A percentile compares a stretch with the other conserved stretches of the same genome.
Conservation (phyloP, 2,888 invertebrate species). For the Platycheirus albimanus region DNA sequence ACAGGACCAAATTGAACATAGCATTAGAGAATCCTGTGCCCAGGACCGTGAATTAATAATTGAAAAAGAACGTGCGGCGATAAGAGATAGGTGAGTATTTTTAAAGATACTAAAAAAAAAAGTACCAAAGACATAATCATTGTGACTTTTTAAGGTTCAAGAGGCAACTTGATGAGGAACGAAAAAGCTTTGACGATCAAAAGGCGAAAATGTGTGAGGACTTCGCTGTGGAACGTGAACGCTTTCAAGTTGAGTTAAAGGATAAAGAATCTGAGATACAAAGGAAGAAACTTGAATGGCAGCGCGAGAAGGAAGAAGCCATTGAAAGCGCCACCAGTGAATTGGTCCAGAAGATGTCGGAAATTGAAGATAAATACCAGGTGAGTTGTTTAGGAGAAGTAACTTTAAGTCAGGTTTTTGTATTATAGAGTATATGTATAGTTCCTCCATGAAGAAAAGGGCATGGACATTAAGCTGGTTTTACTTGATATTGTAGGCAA, state of each 20-base stretch:
- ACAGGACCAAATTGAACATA: slow-evolving; percentile 85
- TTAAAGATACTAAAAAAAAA: no score
- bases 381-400: slow-evolving; percentile 60
- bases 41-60: slow-evolving; percentile 86
- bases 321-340: slow-evolving; percentile 83
- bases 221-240: slow-evolving; percentile 82
- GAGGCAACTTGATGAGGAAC: slow-evolving; percentile 84
- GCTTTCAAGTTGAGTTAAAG: slow-evolving; percentile 81
- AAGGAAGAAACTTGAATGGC: slow-evolving; percentile 81
- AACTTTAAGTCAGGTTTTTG: no score
- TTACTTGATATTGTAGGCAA: no score
- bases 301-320: slow-evolving; percentile 83
- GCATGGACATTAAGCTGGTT: no score
- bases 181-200: slow-evolving; percentile 84
- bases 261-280: slow-evolving; percentile 83
- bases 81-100: slow-evolving; percentile 82
- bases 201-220: slow-evolving; percentile 84
- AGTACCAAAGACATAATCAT: slow-evolving; percentile 74
- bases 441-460: no score
- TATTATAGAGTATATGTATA: no score
- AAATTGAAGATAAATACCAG: slow-evolving; percentile 82
- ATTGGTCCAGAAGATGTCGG: slow-evolving; percentile 84
- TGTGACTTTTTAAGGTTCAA: slow-evolving; percentile 82
- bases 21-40: slow-evolving; percentile 85
- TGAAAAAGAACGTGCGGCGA: slow-evolving; percentile 85